phyloP scores from a whole-genome alignment of 2,888 invertebrate species.

The Escarpia spicata region DNA sequence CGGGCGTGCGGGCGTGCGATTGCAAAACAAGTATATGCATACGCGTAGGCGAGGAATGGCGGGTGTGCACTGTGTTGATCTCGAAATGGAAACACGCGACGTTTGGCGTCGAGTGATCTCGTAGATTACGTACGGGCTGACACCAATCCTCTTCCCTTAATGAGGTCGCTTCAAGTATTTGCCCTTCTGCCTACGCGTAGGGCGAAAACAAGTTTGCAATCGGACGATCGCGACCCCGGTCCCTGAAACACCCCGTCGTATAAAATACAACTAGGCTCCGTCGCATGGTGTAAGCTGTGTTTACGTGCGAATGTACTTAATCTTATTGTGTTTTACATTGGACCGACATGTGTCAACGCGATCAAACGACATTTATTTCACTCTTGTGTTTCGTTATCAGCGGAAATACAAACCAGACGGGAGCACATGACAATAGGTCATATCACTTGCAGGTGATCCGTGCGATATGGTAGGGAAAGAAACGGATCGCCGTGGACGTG shows the following conservation, averaged over 20 bases:
- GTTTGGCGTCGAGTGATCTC: constrained; percentile 8
- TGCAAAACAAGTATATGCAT: background rate
- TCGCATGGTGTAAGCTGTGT: background rate
- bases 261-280: background rate
- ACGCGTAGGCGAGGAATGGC: background rate
- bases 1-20: background rate
- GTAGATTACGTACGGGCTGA: background rate
- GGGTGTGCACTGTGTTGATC: background rate
- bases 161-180: background rate
- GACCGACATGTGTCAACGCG: background rate
- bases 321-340: background rate
- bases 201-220: background rate
- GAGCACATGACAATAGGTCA: background rate
- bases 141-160: background rate
- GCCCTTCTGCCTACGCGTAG: background rate
- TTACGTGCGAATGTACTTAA: background rate
- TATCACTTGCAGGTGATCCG: background rate
- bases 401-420: background rate
- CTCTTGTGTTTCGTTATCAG: background rate
- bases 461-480: background rate
- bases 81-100: background rate
- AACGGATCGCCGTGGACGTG: background rate
- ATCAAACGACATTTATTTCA: background rate
- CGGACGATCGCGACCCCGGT: background rate
- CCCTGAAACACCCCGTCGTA: background rate